These are phyloP conservation scores for Sinocyclocheilus anshuiensis DNA, from an alignment of 2,113 vertebrate species.

Conservation along the genomic window DNA sequence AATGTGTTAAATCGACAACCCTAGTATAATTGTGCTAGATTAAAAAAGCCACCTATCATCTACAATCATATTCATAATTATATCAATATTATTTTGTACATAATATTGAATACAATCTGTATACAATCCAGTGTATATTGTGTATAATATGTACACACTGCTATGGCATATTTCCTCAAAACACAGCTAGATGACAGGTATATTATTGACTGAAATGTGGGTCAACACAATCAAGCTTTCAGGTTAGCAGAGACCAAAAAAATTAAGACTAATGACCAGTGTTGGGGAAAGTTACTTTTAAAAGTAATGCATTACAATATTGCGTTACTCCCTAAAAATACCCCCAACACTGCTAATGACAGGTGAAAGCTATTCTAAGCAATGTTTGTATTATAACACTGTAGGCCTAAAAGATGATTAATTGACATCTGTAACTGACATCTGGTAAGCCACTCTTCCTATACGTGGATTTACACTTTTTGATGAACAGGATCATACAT, in stretches of 20 bases:
- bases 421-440: neutral
- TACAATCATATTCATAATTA: neutral
- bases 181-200: neutral
- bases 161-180: neutral
- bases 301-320: no score
- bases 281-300: no score
- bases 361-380: neutral
- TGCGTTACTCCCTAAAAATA: no score
- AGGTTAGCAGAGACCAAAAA: neutral
- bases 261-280: neutral
- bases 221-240: constrained; percentile 10
- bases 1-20: neutral
- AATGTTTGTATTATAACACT: neutral
- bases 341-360: no score
- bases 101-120: neutral
- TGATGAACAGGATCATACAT: neutral
- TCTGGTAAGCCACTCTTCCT: neutral
- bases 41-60: neutral
- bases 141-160: neutral
- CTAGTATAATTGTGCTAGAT: neutral
- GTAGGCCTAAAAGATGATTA: neutral
- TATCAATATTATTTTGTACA: neutral
- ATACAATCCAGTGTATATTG: neutral
- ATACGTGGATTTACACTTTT: neutral
- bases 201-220: constrained; percentile 27